Conservation (phyloP, 2,113 vertebrate species). For the Platanista minor region DNA sequence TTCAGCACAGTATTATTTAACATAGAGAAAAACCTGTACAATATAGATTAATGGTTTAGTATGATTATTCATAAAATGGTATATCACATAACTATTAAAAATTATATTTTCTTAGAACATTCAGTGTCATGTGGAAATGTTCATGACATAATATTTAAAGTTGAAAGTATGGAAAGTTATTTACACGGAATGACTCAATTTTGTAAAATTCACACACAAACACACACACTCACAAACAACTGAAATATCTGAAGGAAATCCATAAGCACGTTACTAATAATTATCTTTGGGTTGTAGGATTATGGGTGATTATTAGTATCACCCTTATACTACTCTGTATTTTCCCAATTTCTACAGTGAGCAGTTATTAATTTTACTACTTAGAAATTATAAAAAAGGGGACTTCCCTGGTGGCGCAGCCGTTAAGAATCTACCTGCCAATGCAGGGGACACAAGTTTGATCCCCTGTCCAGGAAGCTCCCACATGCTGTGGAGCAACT, state of each 20-base stretch:
- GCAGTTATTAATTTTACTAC: not conserved
- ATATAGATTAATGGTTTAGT: not conserved
- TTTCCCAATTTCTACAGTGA: not conserved
- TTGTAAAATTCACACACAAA: not conserved
- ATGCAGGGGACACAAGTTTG: too few species aligned
- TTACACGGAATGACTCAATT: not conserved
- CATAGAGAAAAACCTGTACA: not conserved
- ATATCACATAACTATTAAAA: not conserved
- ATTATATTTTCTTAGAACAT: not conserved
- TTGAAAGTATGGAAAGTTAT: not conserved
- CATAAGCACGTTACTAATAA: not conserved
- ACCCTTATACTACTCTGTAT: not conserved
- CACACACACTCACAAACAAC: not conserved
- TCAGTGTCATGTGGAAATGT: not conserved
- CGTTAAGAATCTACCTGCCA: too few species aligned
- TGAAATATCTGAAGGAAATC: not conserved
- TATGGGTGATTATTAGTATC: not conserved
- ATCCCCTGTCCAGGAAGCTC: too few species aligned
- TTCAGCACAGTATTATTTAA: not conserved
- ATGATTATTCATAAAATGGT: not conserved
- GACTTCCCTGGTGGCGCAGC: too few species aligned
- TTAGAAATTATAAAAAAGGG: not conserved
- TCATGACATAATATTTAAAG: constrained; percentile 1
- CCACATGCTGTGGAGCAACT: too few species aligned
- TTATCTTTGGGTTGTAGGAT: not conserved